Evolutionary conservation across 2,888 invertebrate genomes (phyloP).

Genomic region (Andrena bicolor): DNA sequence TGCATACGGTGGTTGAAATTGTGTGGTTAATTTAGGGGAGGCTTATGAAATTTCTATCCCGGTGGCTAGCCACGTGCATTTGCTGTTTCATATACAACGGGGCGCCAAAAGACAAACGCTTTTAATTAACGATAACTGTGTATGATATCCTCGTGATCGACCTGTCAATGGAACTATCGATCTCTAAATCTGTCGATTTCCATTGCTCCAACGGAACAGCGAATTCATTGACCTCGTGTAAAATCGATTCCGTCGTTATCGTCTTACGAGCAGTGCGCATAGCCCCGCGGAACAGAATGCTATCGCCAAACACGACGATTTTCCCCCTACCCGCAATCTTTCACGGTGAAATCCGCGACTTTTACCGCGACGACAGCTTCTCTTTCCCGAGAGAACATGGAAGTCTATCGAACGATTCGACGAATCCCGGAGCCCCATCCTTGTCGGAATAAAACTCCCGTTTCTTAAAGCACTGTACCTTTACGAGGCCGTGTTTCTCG

Average conservation of each 20-base stretch:
- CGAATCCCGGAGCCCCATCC: neutral
- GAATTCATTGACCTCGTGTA: slow-evolving; percentile 70
- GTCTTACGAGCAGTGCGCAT: slow-evolving; percentile 26
- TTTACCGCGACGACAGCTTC: neutral
- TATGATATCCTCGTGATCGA: neutral
- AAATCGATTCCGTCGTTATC: slow-evolving; percentile 69
- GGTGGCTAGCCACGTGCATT: too few species aligned
- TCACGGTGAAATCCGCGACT: neutral
- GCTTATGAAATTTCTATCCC: too few species aligned
- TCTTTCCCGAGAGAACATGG: neutral
- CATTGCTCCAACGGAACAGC: slow-evolving; percentile 41
- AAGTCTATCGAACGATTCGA: neutral
- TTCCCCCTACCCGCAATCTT: neutral
- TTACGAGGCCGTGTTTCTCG: neutral
- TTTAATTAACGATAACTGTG: too few species aligned
- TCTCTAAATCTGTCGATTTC: slow-evolving; percentile 34
- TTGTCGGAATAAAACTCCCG: neutral
- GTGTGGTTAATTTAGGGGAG: too few species aligned
- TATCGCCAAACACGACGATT: slow-evolving; percentile 38
- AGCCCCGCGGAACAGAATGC: slow-evolving; percentile 25
- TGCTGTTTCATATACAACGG: too few species aligned
- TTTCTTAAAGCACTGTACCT: neutral
- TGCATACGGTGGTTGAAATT: too few species aligned
- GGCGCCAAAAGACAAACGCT: too few species aligned
- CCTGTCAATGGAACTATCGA: slow-evolving; percentile 8